Evolutionary conservation across 1,140 invertebrate species (phyloP), one percentile per base, ranked within the genome.

Genomic region (Rhagoletis pomonella): DNA sequence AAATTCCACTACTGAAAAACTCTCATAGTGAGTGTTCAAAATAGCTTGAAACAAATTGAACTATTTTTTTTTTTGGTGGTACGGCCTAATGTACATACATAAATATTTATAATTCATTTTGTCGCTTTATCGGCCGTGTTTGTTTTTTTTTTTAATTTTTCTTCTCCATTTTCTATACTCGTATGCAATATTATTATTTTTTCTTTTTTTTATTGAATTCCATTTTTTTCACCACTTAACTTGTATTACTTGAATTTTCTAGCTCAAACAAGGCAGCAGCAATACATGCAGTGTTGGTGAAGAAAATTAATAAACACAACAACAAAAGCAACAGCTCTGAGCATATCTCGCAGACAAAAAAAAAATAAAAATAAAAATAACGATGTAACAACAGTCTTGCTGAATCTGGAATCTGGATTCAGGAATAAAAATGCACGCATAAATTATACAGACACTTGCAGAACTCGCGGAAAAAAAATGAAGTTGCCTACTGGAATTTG

Each of bases 161-260:
- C 44, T 73, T 73, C 14, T 3, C 39, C 14, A 47, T 44, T 4
- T 73, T 73, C 0, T 44, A 44, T 47, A 14, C 39, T 47, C 42
- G n/a, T 17, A 73, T 47, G 67, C 42, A 44, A 44, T 73, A 73
- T 47, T 42, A 3, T 44, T 73, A 44, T 73, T 42, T 14, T n/a
- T n/a, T 73, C 50, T 47, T 44, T 42, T 65, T 69, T 47, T 73
- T 73, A 73, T 44, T 47, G 42, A 69, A 42, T 69, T 10, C 67
- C 67, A 69, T 73, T 73, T 73, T 73, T 73, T 39, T 73, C 67
- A 73, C 42, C 67, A n/a, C 42, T 62, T 14, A 73, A 62, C 44
- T 73, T 73, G 67, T 73, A 44, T 73, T 73, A 47, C 67, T 73
- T 73, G 67, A 73, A 73, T 73, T 47, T 73, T 73, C 39, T 73